Percentiles rank a stretch among this genome's conserved stretches.
Conservation (phyloP, 2,797 vertebrate species). For the Pangasius krempfi region DNA sequence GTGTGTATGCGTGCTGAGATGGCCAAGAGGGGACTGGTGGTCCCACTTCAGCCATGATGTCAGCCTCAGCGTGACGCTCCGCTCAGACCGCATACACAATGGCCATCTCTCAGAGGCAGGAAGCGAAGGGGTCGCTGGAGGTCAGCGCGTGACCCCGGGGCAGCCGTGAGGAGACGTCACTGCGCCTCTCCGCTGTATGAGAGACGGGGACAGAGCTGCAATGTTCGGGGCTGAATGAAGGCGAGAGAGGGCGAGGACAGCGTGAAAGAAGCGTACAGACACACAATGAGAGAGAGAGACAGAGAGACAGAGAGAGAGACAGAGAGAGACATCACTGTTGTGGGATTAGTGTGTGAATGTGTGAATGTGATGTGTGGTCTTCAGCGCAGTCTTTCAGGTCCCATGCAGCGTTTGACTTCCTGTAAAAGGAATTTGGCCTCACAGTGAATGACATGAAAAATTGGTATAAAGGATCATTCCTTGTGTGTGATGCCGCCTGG, state of each 20-base stretch:
- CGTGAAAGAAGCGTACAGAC: neutral
- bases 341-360: constrained; percentile 17
- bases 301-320: neutral
- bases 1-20: constrained; percentile 10
- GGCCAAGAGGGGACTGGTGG: constrained; percentile 31
- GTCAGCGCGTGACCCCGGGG: constrained; percentile 64
- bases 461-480: neutral
- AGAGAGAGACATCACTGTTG: constrained; percentile 8
- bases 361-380: constrained; percentile 20
- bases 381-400: neutral
- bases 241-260: neutral
- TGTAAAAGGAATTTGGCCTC: constrained; percentile 20
- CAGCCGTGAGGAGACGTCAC: constrained; percentile 65
- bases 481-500: neutral
- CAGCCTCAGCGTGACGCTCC: constrained; percentile 44
- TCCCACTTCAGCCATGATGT: constrained; percentile 46
- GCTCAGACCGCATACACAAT: constrained; percentile 62
- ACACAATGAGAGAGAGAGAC: constrained; percentile 4
- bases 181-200: constrained; percentile 56
- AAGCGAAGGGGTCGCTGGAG: constrained; percentile 66
- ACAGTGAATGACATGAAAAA: neutral
- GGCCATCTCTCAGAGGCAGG: constrained; percentile 71
- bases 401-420: constrained; percentile 11
- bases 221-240: constrained; percentile 28
- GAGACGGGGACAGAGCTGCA: constrained; percentile 2